These are phyloP conservation scores for Penaeus chinensis DNA, from an alignment of 1,140 invertebrate species.

Conservation along the genomic window DNA sequence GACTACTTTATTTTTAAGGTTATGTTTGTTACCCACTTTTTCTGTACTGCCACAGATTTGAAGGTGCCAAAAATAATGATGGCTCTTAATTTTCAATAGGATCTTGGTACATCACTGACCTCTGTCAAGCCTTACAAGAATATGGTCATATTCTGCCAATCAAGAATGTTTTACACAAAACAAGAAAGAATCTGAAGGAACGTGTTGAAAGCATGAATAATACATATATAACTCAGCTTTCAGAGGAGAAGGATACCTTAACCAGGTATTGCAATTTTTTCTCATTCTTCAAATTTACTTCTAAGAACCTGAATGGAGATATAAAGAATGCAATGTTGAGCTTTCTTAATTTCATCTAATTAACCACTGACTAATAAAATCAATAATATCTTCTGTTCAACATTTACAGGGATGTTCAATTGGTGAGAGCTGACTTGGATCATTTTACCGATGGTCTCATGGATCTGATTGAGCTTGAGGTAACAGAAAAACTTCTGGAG, in stretches of 20 bases:
- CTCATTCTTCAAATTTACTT: too few relatives aligned
- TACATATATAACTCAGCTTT: constrained; percentile 40
- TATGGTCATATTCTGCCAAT: constrained; percentile 30
- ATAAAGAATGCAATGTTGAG: too few relatives aligned
- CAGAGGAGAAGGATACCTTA: constrained; percentile 47
- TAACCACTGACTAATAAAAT: too few relatives aligned
- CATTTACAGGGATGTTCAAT: too few relatives aligned
- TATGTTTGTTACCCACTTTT: neutral
- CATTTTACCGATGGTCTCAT: too few relatives aligned
- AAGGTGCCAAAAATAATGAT: neutral
- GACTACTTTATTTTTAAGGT: too few relatives aligned
- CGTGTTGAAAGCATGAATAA: constrained; percentile 42
- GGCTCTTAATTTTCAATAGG: constrained; percentile 10
- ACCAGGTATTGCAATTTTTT: constrained; percentile 23
- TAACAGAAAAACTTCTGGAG: too few relatives aligned
- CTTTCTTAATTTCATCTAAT: too few relatives aligned
- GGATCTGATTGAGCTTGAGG: too few relatives aligned
- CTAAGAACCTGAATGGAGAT: too few relatives aligned
- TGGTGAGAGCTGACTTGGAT: too few relatives aligned
- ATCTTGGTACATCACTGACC: constrained; percentile 52
- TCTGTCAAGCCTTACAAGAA: constrained; percentile 46
- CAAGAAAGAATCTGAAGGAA: constrained; percentile 28
- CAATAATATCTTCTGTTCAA: too few relatives aligned
- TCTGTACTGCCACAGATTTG: neutral
- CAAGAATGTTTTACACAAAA: constrained; percentile 45